Conservation (phyloP, 2,888 invertebrate species). For the Mesorhabditis sp. region DNA sequence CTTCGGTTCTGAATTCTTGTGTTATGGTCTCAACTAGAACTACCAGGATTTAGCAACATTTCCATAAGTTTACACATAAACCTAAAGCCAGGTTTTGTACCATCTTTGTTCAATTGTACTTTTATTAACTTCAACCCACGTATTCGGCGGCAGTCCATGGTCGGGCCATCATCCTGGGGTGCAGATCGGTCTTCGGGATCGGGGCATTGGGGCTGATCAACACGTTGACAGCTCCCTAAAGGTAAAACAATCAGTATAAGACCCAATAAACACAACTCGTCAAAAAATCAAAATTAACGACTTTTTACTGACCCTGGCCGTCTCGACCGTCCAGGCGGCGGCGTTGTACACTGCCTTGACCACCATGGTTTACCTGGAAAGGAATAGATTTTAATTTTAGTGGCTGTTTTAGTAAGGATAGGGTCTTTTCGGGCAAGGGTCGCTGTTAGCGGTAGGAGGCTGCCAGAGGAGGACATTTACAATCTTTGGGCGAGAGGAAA, state of each 20-base stretch:
- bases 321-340: slow-evolving; percentile 49
- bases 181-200: slow-evolving; percentile 46
- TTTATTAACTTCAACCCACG: slow-evolving; percentile 21
- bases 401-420: neutral
- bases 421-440: too few species aligned
- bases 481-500: neutral
- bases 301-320: slow-evolving; percentile 29
- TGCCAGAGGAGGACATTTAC: neutral
- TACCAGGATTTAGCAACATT: too few species aligned
- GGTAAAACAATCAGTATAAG: neutral
- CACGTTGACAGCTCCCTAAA: slow-evolving; percentile 7
- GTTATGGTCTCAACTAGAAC: too few species aligned
- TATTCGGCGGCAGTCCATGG: slow-evolving; percentile 52
- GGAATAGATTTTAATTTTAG: neutral
- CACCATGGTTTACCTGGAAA: slow-evolving; percentile 35
- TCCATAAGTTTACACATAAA: too few species aligned
- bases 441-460: neutral
- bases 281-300: neutral
- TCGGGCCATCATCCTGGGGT: slow-evolving; percentile 51
- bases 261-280: neutral
- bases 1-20: too few species aligned
- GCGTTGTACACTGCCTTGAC: slow-evolving; percentile 44
- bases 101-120: too few species aligned
- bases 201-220: slow-evolving; percentile 43
- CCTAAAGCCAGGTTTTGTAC: too few species aligned